Base-by-base conservation (phyloP, 2,797 vertebrate genomes). In the Adrianichthys oophorus region DNA sequence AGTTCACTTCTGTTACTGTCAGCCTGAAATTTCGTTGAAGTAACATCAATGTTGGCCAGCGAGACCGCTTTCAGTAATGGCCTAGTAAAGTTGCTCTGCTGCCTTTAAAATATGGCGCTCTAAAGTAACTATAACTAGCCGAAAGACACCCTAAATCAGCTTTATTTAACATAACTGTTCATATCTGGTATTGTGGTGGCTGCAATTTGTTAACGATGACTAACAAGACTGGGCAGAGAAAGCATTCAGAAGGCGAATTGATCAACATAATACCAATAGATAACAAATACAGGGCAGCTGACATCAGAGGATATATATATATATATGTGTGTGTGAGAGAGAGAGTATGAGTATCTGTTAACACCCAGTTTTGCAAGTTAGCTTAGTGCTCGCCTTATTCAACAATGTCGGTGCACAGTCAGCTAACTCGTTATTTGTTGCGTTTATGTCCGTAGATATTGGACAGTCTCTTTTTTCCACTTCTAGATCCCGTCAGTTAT, bases 141-240 rank as follows among this genome's bases (percentile, higher is more conserved):
- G 32, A 37, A 37, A 37, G 32, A 37, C 32, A 12, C 32, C 29
- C 10, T 2, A 32, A 32, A 32, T 12, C 29, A 2, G 8, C 32
- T 37, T 37, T 12, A 13, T 3, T 37, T 12, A 37, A 37, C 10
- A n/a, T 8, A 6, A 4, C 3, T 12, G 13, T 10, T 44, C 46
- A 16, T 12, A 7, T 0, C 19, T 15, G 48, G 68, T 64, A 59
- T 82, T 73, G 71, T 41, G 66, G 62, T 67, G 32, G 69, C 65
- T 61, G 32, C 32, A 13, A 37, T 37, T 37, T 12, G 32, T 10
- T 59, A 56, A 74, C 66, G 79, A 77, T 85, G 80, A 83, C 70
- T 78, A 63, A 78, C 57, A 68, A 85, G 84, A 76, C 51, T 87
- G 76, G 83, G 76, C 77, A 78, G 60, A 43, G 76, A 78, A 74